Evolutionary conservation across 2,113 vertebrate species (phyloP), one percentile per base, ranked within the genome.

Genomic region (Chaetodon trifascialis): DNA sequence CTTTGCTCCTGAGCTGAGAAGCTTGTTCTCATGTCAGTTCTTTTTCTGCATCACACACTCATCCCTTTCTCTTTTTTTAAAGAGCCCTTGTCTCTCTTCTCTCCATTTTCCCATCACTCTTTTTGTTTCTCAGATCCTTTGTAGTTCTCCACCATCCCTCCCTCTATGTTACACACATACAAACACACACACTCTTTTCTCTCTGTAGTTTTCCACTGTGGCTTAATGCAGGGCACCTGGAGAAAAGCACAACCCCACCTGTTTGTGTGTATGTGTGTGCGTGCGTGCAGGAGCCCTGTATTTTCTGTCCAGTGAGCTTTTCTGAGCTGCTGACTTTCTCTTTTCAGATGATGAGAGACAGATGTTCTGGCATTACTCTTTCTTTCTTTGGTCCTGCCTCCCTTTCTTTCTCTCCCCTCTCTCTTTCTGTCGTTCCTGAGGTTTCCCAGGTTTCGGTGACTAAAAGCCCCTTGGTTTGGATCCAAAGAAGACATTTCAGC

Each of bases 301-400:
- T 70, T 88, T 91, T 91, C 73, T 87, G 85, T 92, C 81, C 77
- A 66, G 73, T 82, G 77, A 80, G 87, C 88, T 85, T 88, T 92
- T 81, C 84, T 38, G 75, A 85, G 87, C 84, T 92, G 93, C 92
- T 92, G 91, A 93, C 91, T 92, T 93, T 94, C 86, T 91, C 83
- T 85, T 92, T 92, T 88, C 75, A 73, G 68, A 71, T 92, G 92
- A 94, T 94, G 89, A 88, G 88, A 91, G 86, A 93, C 94, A 94
- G 93, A 94, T 94, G 94, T 93, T 91, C 76, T 92, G 90, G 89
- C 88, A 75, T 71, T 52, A 46, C 67, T 62, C 9, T 38, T 64
- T 60, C 58, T 83, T 64, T 83, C 81, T 85, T 83, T 82, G 36
- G 12, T 77, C 47, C 71, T 73, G 54, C 65, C 14, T 47, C 54